Conservation (phyloP, 1,140 invertebrate species). For the Drepana arcuata region DNA sequence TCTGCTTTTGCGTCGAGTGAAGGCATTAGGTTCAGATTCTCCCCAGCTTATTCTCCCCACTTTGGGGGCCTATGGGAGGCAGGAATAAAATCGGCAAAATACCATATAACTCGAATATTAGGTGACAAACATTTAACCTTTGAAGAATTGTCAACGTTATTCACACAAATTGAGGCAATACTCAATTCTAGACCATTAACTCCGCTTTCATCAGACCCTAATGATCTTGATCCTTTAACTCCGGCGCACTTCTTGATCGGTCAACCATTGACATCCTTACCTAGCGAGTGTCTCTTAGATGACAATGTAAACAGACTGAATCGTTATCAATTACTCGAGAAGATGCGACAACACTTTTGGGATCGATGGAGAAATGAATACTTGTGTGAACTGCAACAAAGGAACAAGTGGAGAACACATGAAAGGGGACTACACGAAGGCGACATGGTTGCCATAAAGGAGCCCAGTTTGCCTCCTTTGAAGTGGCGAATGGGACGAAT, state of each 20-base stretch:
- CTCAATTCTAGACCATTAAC: constrained; percentile 8
- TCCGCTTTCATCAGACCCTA: constrained; percentile 8
- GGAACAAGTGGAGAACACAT: constrained; percentile 28
- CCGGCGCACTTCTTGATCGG: constrained; percentile 15
- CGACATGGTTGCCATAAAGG: constrained; percentile 38
- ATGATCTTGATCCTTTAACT: constrained; percentile 5
- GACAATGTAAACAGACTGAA: neutral
- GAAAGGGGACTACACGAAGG: constrained; percentile 19
- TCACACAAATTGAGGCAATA: constrained; percentile 16
- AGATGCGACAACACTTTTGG: constrained; percentile 29
- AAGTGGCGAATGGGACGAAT: constrained; percentile 33
- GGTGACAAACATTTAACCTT: constrained; percentile 15
- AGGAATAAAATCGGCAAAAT: constrained; percentile 8
- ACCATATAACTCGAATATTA: constrained; percentile 17
- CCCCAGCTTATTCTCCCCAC: constrained; percentile 11
- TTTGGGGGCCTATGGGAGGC: constrained; percentile 12
- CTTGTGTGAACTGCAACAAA: constrained; percentile 20
- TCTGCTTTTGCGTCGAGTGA: neutral
- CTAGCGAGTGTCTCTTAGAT: neutral
- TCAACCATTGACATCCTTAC: constrained; percentile 3
- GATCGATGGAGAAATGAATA: constrained; percentile 26
- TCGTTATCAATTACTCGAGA: constrained; percentile 6
- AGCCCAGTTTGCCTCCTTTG: constrained; percentile 34
- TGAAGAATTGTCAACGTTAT: constrained; percentile 25
- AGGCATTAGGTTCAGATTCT: constrained; percentile 5